Conservation (phyloP, 2,113 vertebrate genomes). For the Ptyas mucosa region DNA sequence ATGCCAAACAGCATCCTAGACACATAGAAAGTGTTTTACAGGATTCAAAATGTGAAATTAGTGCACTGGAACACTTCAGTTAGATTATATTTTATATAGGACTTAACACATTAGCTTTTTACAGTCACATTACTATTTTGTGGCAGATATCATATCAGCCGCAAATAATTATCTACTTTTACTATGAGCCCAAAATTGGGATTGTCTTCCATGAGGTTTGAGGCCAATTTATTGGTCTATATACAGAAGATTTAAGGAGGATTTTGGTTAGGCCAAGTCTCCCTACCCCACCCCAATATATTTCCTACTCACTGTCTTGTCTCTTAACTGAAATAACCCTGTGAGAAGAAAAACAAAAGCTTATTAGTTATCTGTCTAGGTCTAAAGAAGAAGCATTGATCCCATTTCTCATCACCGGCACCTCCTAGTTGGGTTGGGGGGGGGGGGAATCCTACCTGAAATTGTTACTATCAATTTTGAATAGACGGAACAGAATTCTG, state of each 20-base stretch:
- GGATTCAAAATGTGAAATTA: neutral
- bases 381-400: neutral
- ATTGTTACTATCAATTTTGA: neutral
- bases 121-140: neutral
- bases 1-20: neutral
- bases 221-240: neutral
- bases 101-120: neutral
- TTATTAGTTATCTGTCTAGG: neutral
- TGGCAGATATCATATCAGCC: neutral
- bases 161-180: neutral
- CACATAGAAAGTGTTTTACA: neutral
- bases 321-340: neutral
- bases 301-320: neutral
- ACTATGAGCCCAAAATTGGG: neutral
- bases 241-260: neutral
- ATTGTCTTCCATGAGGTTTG: neutral
- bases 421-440: neutral
- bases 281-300: neutral
- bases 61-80: neutral
- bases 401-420: neutral
- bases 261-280: neutral
- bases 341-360: neutral
- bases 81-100: neutral
- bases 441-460: neutral
- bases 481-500: neutral